phyloP scores from a whole-genome alignment of 92 coral and sea anemone species.

The Palythoa grandis region DNA sequence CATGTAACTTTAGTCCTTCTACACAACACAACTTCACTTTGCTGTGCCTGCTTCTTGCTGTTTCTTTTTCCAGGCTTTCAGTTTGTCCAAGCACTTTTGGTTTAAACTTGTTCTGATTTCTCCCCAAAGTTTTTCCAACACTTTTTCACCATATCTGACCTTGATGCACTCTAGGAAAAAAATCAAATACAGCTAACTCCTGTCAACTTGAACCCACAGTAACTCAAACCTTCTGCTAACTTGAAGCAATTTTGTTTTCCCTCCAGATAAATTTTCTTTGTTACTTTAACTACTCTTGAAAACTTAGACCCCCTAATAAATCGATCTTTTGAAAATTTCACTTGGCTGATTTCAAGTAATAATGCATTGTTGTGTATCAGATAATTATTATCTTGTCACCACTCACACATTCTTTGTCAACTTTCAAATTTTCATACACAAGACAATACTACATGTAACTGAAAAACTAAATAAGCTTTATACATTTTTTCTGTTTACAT shows the following conservation, averaged over 20 bases:
- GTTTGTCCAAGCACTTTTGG: constrained; percentile 66
- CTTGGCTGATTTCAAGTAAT: background rate
- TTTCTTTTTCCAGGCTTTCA: background rate
- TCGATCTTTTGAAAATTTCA: background rate
- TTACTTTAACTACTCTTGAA: background rate
- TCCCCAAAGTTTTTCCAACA: constrained; percentile 46
- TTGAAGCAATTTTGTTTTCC: constrained; percentile 1
- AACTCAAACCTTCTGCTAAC: constrained; percentile 4
- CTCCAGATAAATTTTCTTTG: background rate
- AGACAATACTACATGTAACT: constrained; percentile 11
- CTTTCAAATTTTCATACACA: constrained; percentile 3
- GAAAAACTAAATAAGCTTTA: constrained; percentile 18
- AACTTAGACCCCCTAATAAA: background rate
- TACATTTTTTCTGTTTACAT: background rate
- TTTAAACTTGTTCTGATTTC: constrained; percentile 55
- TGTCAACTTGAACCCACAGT: background rate
- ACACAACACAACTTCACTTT: constrained; percentile 1
- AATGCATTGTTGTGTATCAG: background rate
- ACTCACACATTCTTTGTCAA: constrained; percentile 21
- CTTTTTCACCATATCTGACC: constrained; percentile 56
- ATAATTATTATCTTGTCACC: background rate
- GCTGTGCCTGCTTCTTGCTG: constrained; percentile 19
- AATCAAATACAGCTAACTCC: background rate
- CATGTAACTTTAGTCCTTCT: background rate
- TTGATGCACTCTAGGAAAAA: constrained; percentile 54